Evolutionary conservation across 2,113 vertebrate species (phyloP), one percentile per base, ranked within the genome.

Genomic region (Rattus rattus): DNA sequence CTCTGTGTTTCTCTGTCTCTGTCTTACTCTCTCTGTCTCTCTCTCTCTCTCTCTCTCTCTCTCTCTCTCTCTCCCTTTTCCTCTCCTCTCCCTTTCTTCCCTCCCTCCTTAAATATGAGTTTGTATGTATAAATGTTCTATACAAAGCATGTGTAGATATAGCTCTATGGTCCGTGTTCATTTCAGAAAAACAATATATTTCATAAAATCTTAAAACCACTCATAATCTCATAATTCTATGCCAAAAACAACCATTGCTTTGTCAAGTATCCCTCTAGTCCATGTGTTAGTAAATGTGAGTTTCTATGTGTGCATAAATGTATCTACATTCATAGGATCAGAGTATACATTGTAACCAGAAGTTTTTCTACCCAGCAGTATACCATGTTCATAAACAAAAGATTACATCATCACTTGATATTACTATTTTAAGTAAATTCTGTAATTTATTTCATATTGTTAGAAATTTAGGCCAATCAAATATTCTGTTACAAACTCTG

Each of bases 341-440:
- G 30, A 85, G 54, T 75, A 9, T 59, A n/a, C 28, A n/a, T 92
- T 94, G 91, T 92, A 39, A 88, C 52, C 81, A 85, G 49, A 70
- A 72, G 36, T 77, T n/a, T 92, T 87, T 47, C 47, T 91, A 4
- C 33, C 92, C 52, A 88, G 39, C 8, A 94, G 1, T 84, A 39
- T 17, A 63, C 85, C 83, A 52, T 81, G 56, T 65, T 49, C 84
- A 59, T 81, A 87, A 95, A 93, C 75, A 95, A 20, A 86, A 88
- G 76, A 83, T 33, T n/a, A 19, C 28, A 4, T 67, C 36, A 90
- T 77, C 59, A 59, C 63, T 90, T 92, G 84, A 87, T 89, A 87
- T 95, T 81, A 88, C 28, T 75, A 65, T 61, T 94, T 85, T 92
- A 81, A 88, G 22, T 86, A 92, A 96, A 80, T 91, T 70, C 56